Conservation (phyloP, 1,140 invertebrate genomes). For the Vollenhovia emeryi region DNA sequence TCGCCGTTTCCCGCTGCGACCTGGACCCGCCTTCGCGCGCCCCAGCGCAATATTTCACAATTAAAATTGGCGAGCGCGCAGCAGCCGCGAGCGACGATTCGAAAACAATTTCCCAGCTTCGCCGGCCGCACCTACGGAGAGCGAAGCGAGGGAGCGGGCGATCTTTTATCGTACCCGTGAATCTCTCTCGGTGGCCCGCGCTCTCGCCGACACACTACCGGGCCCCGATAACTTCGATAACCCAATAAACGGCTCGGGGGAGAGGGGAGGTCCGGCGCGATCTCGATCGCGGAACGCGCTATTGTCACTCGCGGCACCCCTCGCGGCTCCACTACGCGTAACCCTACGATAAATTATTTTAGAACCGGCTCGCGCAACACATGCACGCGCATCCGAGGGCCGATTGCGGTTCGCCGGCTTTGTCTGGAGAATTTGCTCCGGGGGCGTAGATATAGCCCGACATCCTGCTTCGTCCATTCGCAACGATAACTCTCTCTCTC, state of each 20-base stretch:
- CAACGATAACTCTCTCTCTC: slow-evolving; percentile 64
- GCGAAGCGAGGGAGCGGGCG: background rate
- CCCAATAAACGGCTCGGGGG: slow-evolving; percentile 52
- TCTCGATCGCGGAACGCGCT: slow-evolving; percentile 59
- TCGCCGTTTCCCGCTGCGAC: background rate
- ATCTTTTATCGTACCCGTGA: slow-evolving; percentile 45
- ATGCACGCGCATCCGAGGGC: slow-evolving; percentile 62
- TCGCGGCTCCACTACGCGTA: background rate
- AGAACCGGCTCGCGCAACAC: slow-evolving; percentile 67
- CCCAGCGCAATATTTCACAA: slow-evolving; percentile 34
- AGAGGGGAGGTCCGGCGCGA: background rate
- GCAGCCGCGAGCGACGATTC: slow-evolving; percentile 23
- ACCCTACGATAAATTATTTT: slow-evolving; percentile 72
- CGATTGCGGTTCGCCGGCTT: slow-evolving; percentile 70
- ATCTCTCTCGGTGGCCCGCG: slow-evolving; percentile 19
- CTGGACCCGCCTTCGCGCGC: background rate
- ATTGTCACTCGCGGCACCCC: slow-evolving; percentile 51
- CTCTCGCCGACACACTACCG: slow-evolving; percentile 25
- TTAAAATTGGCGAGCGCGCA: slow-evolving; percentile 16
- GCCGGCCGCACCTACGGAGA: background rate
- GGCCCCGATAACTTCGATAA: slow-evolving; percentile 69
- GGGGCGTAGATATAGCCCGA: slow-evolving; percentile 75
- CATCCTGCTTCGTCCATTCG: slow-evolving; percentile 76
- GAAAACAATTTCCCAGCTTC: slow-evolving; percentile 34
- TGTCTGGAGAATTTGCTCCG: slow-evolving; percentile 76